Evolutionary conservation across 2,888 invertebrate species (phyloP).

Genomic region (Volucella zonaria): DNA sequence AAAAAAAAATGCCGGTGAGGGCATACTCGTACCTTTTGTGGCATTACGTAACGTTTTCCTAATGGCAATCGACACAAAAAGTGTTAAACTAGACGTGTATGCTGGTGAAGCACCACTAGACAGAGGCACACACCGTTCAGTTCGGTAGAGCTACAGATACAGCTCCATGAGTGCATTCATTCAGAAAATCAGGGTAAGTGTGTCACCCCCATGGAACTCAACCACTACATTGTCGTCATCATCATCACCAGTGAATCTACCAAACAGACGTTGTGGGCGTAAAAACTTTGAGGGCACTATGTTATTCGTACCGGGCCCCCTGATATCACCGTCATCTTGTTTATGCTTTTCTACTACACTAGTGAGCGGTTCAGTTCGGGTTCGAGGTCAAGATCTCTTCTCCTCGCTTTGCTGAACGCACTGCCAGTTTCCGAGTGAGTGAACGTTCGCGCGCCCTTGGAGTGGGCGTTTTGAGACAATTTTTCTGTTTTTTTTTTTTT

Average conservation of each 20-base stretch:
- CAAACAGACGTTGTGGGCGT: not conserved
- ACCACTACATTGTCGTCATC: too few relatives aligned
- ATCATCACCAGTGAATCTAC: not conserved
- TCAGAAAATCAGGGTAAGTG: constrained; percentile 39
- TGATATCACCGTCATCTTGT: too few relatives aligned
- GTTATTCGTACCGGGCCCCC: too few relatives aligned
- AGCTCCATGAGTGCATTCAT: constrained; percentile 20
- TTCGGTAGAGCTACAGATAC: not conserved
- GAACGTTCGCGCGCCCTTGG: constrained; percentile 36
- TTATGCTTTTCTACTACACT: not conserved
- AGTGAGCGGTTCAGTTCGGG: constrained; percentile 42
- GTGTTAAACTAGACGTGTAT: constrained; percentile 12
- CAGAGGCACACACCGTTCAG: not conserved
- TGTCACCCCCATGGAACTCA: not conserved
- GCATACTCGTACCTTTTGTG: constrained; percentile 15
- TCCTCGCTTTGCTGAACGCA: not conserved
- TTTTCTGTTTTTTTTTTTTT: constrained; percentile 1
- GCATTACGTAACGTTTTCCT: constrained; percentile 19
- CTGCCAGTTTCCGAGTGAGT: not conserved
- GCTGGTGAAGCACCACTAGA: constrained; percentile 26
- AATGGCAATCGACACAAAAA: constrained; percentile 18
- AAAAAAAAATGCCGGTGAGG: not conserved
- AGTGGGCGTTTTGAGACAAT: constrained; percentile 27
- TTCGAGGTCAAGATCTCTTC: constrained; percentile 55
- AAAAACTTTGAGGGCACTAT: too few relatives aligned